Evolutionary conservation across 1,140 invertebrate species (phyloP).

Genomic region (Drosophila lacertosa): DNA sequence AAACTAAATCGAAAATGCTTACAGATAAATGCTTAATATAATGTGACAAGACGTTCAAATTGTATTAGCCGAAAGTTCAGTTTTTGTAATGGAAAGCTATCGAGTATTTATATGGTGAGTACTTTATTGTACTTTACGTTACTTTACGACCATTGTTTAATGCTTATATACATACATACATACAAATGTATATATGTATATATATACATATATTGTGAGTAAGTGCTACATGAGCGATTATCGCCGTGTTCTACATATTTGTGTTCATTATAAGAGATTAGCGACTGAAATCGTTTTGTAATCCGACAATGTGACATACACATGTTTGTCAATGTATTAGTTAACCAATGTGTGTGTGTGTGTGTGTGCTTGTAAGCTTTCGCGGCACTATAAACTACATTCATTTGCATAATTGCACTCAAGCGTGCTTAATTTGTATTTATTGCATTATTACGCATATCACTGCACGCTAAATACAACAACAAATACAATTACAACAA

Average conservation of each 20-base stretch:
- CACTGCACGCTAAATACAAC: slow-evolving; percentile 58
- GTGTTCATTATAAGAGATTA: slow-evolving; percentile 82
- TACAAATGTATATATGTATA: slow-evolving; percentile 8
- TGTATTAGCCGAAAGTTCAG: slow-evolving; percentile 2
- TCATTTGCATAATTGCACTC: slow-evolving; percentile 80
- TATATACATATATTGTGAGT: slow-evolving; percentile 2
- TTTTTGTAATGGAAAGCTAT: background rate
- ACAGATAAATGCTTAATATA: slow-evolving; percentile 77
- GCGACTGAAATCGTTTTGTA: slow-evolving; percentile 74
- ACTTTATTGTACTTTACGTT: too few species aligned
- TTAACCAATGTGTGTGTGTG: slow-evolving; percentile 13
- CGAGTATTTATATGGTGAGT: background rate
- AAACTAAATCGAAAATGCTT: slow-evolving; percentile 75
- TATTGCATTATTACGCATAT: slow-evolving; percentile 81
- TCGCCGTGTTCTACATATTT: slow-evolving; percentile 76
- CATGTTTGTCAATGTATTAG: slow-evolving; percentile 26
- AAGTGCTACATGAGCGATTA: slow-evolving; percentile 71
- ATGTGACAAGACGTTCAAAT: slow-evolving; percentile 60
- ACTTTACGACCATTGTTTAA: slow-evolving; percentile 7
- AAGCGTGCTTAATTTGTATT: slow-evolving; percentile 83
- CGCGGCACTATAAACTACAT: slow-evolving; percentile 69
- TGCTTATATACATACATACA: background rate
- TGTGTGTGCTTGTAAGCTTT: slow-evolving; percentile 27
- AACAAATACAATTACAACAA: slow-evolving; percentile 40
- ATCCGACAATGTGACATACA: slow-evolving; percentile 50